Conservation (phyloP, 2,888 invertebrate genomes). For the Halictus quadricinctus region DNA sequence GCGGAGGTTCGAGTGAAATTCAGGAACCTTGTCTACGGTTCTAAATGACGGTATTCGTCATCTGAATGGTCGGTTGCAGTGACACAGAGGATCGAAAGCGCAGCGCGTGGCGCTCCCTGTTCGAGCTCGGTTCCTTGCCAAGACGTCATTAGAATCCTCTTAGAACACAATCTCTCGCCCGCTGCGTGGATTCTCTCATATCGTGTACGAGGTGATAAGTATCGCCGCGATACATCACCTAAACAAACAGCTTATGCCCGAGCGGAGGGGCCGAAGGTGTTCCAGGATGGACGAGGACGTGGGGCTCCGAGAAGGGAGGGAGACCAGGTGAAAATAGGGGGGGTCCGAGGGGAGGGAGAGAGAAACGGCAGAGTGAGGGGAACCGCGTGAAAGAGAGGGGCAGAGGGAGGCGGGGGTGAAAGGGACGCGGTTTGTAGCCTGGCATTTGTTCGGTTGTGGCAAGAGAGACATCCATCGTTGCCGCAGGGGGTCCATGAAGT, state of each 20-base stretch:
- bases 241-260: constrained; percentile 79
- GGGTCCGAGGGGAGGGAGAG: background rate
- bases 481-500: constrained; percentile 80
- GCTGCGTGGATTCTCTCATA: constrained; percentile 69
- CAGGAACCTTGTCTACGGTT: background rate
- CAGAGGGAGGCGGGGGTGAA: constrained; percentile 39
- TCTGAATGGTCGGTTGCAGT: background rate
- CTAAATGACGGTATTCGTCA: background rate
- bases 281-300: constrained; percentile 6
- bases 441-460: constrained; percentile 72
- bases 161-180: constrained; percentile 76
- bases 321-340: constrained; percentile 6
- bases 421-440: constrained; percentile 62
- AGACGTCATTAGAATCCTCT: constrained; percentile 78
- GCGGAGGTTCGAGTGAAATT: background rate
- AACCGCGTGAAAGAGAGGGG: constrained; percentile 48
- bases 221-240: constrained; percentile 80
- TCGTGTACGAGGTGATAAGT: constrained; percentile 79
- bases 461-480: constrained; percentile 81
- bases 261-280: constrained; percentile 40
- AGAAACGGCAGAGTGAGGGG: constrained; percentile 46
- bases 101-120: constrained; percentile 44
- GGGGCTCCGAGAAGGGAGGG: background rate
- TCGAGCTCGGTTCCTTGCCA: constrained; percentile 22
- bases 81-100: background rate